phyloP scores from a whole-genome alignment of 2,113 vertebrate species.

The Ictidomys tridecemlineatus region DNA sequence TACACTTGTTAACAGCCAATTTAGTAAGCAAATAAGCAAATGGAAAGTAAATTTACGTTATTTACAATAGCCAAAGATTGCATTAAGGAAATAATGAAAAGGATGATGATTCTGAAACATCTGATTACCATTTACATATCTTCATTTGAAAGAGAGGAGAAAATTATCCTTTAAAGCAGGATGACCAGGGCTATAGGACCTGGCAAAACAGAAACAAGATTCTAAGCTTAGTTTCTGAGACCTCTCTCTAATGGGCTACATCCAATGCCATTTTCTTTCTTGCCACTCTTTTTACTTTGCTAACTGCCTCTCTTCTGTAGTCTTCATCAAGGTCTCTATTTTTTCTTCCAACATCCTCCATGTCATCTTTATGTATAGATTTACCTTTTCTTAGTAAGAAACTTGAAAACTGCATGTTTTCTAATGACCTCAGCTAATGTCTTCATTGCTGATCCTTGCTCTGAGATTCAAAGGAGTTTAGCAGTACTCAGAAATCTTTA shows the following conservation, averaged over 20 bases:
- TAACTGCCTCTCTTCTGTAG: not conserved
- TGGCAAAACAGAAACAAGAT: not conserved
- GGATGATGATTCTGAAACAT: not conserved
- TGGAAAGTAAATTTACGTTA: slow-evolving; percentile 15
- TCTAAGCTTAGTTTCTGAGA: not conserved
- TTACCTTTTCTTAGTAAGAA: not conserved
- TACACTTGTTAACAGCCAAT: not conserved
- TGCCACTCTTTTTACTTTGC: not conserved
- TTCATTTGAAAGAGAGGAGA: not conserved
- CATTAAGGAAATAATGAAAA: slow-evolving; percentile 33
- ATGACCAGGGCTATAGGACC: not conserved
- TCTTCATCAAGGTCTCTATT: not conserved
- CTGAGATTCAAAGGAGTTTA: not conserved
- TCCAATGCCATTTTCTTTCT: not conserved
- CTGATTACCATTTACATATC: not conserved
- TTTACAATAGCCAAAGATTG: not conserved
- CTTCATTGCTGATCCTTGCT: not conserved
- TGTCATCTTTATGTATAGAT: not conserved
- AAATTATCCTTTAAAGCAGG: not conserved
- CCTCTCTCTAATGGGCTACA: not conserved
- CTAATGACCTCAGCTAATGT: not conserved
- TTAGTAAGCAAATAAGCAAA: slow-evolving; percentile 42
- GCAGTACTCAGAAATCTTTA: not conserved
- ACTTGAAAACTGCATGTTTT: not conserved
- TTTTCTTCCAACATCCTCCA: not conserved